A percentile compares a stretch with the other conserved stretches of the same genome.
phyloP scores from a whole-genome alignment of 2,888 invertebrate species.

The Yponomeuta cagnagella region DNA sequence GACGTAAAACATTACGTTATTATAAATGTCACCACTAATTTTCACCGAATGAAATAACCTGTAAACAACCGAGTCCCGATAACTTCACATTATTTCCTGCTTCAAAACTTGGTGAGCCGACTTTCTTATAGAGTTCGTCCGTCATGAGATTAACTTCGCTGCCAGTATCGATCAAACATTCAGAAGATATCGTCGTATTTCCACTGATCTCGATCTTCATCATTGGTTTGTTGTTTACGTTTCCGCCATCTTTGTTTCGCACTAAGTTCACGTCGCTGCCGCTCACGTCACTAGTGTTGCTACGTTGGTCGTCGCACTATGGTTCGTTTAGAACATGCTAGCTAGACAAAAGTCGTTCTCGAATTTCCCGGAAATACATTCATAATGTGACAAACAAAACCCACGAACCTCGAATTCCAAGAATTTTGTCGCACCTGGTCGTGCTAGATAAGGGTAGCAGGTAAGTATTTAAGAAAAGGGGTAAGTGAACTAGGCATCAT shows the following conservation, averaged over 20 bases:
- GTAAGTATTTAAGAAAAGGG: too few species aligned
- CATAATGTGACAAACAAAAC: too few species aligned
- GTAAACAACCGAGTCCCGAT: neutral
- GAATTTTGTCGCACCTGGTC: too few species aligned
- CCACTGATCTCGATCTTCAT: neutral
- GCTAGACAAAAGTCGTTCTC: too few species aligned
- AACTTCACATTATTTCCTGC: neutral
- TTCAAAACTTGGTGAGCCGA: neutral
- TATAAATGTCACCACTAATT: conserved; percentile 11
- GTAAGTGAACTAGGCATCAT: too few species aligned
- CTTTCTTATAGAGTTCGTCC: neutral
- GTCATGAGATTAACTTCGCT: conserved; percentile 12
- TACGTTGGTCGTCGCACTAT: neutral
- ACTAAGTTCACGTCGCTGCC: neutral
- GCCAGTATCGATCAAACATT: conserved; percentile 10
- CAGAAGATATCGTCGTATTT: neutral
- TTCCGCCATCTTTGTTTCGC: neutral
- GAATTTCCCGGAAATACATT: too few species aligned
- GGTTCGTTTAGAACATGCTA: too few species aligned
- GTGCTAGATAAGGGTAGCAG: too few species aligned
- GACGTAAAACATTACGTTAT: conserved; percentile 18
- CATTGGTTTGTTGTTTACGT: neutral
- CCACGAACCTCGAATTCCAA: too few species aligned
- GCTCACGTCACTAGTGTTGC: neutral
- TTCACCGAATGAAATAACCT: neutral